Evolutionary conservation across 1,140 invertebrate species (phyloP), one percentile per base, ranked within the genome.

Genomic region (Andricus grossulariae): DNA sequence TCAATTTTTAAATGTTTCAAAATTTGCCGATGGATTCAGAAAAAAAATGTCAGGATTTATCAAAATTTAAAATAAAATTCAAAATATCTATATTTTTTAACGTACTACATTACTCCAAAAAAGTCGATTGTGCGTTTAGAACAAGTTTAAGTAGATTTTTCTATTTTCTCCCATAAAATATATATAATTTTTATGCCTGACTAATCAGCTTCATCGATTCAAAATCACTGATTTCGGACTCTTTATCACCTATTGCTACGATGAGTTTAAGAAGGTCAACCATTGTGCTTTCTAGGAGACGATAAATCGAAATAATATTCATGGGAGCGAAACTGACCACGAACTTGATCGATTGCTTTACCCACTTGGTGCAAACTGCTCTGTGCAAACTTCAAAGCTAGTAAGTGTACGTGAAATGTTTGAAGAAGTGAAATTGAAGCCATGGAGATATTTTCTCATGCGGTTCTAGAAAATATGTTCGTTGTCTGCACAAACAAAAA

Each of bases 231-330:
- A 25, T 25, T 25, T 25, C 3, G 1, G 1, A 25, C 25, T 25
- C 25, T 60, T 60, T 25, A n/a, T n/a, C n/a, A n/a, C n/a, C n/a
- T n/a, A n/a, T n/a, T n/a, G n/a, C n/a, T n/a, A n/a, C n/a, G n/a
- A n/a, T n/a, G n/a, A n/a, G n/a, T n/a, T n/a, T n/a, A 60, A 60
- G 57, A 60, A 60, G 21, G 57, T 60, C 16, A 60, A 60, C 21
- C 57, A 60, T 25, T 19, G 21, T 60, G 57, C 25, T 60, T 21
- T 21, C 3, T 25, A 25, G 21, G 25, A 32, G 25, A 13, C 21
- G 57, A 60, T 60, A 32, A 60, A 60, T 60, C 57, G 57, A 19
- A 60, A 60, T 60, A 32, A 60, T 15, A 15, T 60, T 21, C 21
- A 32, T 60, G 57, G 13, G 3, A 60, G 57, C 10, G 57, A 60